Evolutionary conservation across 2,888 invertebrate genomes (phyloP), one percentile per base, ranked within the genome.

Genomic region (Amorpha juglandis): DNA sequence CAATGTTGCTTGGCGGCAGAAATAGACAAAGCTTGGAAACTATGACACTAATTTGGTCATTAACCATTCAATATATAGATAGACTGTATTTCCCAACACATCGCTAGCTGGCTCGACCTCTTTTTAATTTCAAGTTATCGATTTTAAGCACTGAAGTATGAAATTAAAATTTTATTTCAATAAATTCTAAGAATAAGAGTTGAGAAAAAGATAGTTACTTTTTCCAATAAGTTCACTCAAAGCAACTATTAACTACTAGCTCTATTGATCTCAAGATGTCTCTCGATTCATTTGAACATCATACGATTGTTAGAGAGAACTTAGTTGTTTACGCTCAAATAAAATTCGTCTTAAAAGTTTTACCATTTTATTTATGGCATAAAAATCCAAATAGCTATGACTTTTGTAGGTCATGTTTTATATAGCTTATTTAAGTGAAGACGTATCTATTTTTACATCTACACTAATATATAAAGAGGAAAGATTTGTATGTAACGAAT

Each of bases 231-330:
- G 53, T 53, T 64, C 47, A 14, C 52, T 53, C 14, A 38, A 63
- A 27, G 11, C 51, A 45, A 64, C 45, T 45, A 27, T 45, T 64
- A 64, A 64, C 64, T 63, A 63, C 33, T 38, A 19, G 21, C 51
- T 52, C 53, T 53, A 53, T 64, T 64, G 64, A 52, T 53, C 45
- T 64, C 3, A 21, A 64, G 45, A 53, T 52, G 42, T 48, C 52
- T 58, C 67, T 47, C 42, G 27, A 38, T 35, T 47, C 47, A 38
- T 51, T 47, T 27, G 27, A 33, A 45, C 27, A 42, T 66, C 50
- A 68, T 62, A 66, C 62, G 51, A 27, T 62, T 67, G 53, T 50
- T 58, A 58, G 35, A 42, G 51, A 51, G 21, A 21, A 53, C 53
- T 53, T 35, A n/a, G 53, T n/a, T 35, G n/a, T 53, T 53, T 53